A percentile compares a stretch with the other conserved stretches of the same genome.
Evolutionary conservation across 2,888 invertebrate species (phyloP).

Genomic region (Sphecodes monilicornis): DNA sequence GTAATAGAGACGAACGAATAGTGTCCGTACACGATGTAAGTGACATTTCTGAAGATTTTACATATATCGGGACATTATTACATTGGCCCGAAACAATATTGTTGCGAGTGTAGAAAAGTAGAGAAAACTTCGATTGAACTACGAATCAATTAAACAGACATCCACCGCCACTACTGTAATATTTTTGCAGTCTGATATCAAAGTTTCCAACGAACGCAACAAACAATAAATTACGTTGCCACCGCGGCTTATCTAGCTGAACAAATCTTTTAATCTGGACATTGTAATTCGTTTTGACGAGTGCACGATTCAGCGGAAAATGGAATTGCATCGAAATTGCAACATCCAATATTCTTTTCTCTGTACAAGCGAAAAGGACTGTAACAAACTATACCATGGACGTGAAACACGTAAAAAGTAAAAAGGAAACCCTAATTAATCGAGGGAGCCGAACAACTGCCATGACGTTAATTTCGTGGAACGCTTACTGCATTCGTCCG

Average conservation of each 20-base stretch:
- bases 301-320: neutral
- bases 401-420: neutral
- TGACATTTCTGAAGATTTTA: no score
- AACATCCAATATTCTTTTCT: neutral
- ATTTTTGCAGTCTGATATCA: no score
- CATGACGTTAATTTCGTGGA: neutral
- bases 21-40: no score
- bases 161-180: no score
- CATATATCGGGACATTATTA: no score
- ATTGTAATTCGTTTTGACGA: neutral
- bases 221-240: neutral
- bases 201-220: neutral
- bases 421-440: constrained; percentile 1
- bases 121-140: neutral
- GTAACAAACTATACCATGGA: neutral
- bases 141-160: neutral
- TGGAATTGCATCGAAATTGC: neutral
- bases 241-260: neutral
- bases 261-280: neutral
- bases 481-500: neutral
- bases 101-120: neutral
- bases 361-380: neutral
- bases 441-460: neutral
- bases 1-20: no score
- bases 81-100: neutral